Conservation (phyloP, 2,888 invertebrate genomes). For the Eupithecia dodoneata region DNA sequence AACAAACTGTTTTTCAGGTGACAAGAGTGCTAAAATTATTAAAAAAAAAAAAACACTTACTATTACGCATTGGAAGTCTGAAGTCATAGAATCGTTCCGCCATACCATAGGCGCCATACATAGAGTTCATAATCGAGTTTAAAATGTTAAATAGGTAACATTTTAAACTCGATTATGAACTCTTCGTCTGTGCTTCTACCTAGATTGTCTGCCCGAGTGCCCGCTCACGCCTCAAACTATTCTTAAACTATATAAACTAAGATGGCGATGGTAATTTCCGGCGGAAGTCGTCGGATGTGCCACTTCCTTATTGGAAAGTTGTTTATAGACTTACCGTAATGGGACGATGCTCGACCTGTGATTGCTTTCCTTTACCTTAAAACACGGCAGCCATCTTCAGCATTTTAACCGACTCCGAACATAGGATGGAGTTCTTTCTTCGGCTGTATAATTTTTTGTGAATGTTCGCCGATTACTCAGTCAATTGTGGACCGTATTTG, state of each 20-base stretch:
- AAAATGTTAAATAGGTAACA: no score
- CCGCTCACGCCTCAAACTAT: not conserved
- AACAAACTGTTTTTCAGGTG: no score
- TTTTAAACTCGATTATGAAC: no score
- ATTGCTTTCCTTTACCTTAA: not conserved
- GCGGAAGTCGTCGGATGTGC: constrained; percentile 14
- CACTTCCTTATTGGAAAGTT: constrained; percentile 24
- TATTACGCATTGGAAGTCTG: no score
- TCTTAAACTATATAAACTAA: constrained; percentile 3
- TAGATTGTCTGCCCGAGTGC: not conserved
- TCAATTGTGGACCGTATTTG: no score
- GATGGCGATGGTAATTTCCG: constrained; percentile 27
- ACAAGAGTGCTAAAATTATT: no score
- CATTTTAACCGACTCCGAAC: not conserved
- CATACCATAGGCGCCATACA: no score
- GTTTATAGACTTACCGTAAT: constrained; percentile 11
- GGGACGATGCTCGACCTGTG: not conserved
- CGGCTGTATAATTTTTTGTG: not conserved
- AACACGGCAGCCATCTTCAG: not conserved
- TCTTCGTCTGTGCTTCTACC: not conserved
- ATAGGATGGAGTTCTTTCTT: not conserved
- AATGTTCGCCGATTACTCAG: not conserved
- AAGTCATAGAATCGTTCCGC: no score
- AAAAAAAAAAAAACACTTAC: no score
- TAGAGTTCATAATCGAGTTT: no score